A percentile compares a stretch with the other conserved stretches of the same genome.
phyloP scores from a whole-genome alignment of 2,113 vertebrate species.

The Myodes glareolus region DNA sequence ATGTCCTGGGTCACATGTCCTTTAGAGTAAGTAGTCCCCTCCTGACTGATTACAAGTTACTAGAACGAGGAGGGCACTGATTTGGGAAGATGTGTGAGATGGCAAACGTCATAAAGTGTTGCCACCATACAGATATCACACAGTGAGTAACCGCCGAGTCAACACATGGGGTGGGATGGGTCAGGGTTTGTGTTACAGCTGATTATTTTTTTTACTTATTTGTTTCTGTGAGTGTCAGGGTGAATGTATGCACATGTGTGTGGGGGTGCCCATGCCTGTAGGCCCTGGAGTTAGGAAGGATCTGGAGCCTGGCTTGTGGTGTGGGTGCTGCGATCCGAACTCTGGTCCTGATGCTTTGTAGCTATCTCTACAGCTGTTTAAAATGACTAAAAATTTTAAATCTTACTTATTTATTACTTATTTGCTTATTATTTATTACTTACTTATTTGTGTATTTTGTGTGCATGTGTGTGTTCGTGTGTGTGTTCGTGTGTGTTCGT shows the following conservation, averaged over 20 bases:
- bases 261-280: not conserved
- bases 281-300: not conserved
- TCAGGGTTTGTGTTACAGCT: not conserved
- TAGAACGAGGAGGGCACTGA: not conserved
- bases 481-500: not conserved
- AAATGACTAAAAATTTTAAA: not conserved
- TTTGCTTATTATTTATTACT: not conserved
- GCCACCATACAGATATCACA: not conserved
- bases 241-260: not conserved
- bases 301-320: not conserved
- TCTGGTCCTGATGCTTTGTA: not conserved
- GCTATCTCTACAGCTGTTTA: not conserved
- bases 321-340: not conserved
- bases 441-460: not conserved
- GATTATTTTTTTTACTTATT: constrained; percentile 11
- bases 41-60: not conserved
- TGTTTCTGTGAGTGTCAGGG: not conserved
- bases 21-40: not conserved
- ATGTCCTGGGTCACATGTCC: not conserved
- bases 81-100: too few species aligned
- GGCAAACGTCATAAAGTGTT: not conserved
- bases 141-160: not conserved
- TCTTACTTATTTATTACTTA: not conserved
- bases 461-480: not conserved
- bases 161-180: not conserved